Base-by-base conservation (phyloP, 2,888 invertebrate species). In the Rhodophaea formosa region DNA sequence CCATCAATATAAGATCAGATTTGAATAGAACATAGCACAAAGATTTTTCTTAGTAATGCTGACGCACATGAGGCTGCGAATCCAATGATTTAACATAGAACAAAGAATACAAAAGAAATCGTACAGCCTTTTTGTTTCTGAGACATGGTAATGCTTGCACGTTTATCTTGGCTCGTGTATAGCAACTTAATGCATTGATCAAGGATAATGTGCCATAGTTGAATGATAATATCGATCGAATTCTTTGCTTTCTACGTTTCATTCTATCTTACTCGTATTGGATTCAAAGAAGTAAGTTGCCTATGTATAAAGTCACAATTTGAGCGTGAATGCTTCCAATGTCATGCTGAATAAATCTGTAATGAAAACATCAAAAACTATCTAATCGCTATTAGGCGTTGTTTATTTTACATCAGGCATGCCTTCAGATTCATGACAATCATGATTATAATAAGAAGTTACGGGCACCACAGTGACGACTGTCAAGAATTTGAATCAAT, bases 31-130 rank as follows among this genome's bases (percentile, higher is more conserved):
- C 35, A 35, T 14, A 51, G 8, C 15, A 16, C 10, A 12, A 12
- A 39, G 35, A 17, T 51, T 35, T 51, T 16, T 16, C 32, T 51
- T 3, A 35, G 51, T 51, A 39, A 39, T 7, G 51, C 12, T 35
- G 51, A 51, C 51, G 51, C 16, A 47, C 15, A 17, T 39, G 35
- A 39, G 51, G 35, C 51, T 39, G 51, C 51, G 17, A 39, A 51
- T 51, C 51, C 51, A 39, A 39, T 35, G 51, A 35, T 51, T 16
- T 17, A 12, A 16, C 39, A 16, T 35, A 51, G 51, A 51, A 51
- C 35, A 51, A 51, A 39, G 51, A 39, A 12, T 12, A 51, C 51
- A 39, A 51, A 51, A 51, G 51, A 51, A 51, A 51, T 51, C 51
- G 16, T 16, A n/a, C 51, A 51, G 8, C 15, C 17, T 35, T 35